phyloP scores from a whole-genome alignment of 2,113 vertebrate genomes.

The Pyxicephalus adspersus region DNA sequence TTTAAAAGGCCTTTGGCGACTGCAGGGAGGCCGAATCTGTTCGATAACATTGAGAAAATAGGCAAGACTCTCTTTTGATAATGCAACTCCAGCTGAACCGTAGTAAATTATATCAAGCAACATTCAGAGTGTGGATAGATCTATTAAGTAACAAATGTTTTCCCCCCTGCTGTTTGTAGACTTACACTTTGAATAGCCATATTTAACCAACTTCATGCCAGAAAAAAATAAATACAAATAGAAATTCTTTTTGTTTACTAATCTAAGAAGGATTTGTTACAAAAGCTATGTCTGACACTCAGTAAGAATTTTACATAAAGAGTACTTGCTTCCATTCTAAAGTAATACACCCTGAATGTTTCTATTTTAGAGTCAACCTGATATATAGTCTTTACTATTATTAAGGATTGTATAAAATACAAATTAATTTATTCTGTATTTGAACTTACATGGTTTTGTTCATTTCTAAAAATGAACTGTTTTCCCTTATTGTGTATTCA shows the following conservation, averaged over 20 bases:
- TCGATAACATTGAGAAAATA: conserved; percentile 69
- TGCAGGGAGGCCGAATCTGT: conserved; percentile 59
- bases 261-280: not conserved
- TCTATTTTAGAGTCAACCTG: too few species aligned
- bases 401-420: too few species aligned
- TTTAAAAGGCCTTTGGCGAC: conserved; percentile 74
- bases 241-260: not conserved
- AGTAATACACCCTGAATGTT: too few species aligned
- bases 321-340: too few species aligned
- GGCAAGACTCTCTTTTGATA: conserved; percentile 69
- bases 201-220: conserved; percentile 44
- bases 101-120: conserved; percentile 78
- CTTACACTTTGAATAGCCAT: conserved; percentile 44
- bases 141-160: conserved; percentile 68
- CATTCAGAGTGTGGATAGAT: conserved; percentile 69
- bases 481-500: too few species aligned
- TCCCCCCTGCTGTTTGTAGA: conserved; percentile 67
- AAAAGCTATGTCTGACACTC: too few species aligned
- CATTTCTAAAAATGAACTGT: too few species aligned
- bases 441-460: too few species aligned
- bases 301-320: too few species aligned
- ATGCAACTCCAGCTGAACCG: conserved; percentile 76
- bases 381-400: too few species aligned
- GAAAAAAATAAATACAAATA: conserved; percentile 38
- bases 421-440: too few species aligned